Evolutionary conservation across 30 jellyfish, hydroid and myxozoan species (phyloP).

Genomic region (Pelagia noctiluca): DNA sequence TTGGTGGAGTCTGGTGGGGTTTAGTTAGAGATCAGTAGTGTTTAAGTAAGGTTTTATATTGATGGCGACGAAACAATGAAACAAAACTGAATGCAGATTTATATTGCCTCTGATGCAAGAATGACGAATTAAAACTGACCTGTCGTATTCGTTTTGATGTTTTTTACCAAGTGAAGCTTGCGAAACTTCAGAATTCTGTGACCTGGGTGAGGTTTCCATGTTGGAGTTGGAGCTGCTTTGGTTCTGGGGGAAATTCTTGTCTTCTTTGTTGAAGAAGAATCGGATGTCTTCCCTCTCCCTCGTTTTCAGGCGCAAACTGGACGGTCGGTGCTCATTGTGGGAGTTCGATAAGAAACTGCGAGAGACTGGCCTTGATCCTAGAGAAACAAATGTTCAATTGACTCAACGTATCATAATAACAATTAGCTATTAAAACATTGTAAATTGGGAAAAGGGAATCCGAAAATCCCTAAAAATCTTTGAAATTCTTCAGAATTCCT

Average conservation of each 20-base stretch:
- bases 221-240: background rate
- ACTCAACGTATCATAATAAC: too few relatives aligned
- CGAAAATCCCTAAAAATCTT: too few relatives aligned
- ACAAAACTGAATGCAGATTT: too few relatives aligned
- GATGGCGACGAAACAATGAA: too few relatives aligned
- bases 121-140: slow-evolving; percentile 11
- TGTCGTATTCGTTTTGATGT: slow-evolving; percentile 53
- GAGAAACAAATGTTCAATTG: too few relatives aligned
- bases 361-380: slow-evolving; percentile 45
- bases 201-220: slow-evolving; percentile 20
- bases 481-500: too few relatives aligned
- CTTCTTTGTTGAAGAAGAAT: slow-evolving; percentile 46
- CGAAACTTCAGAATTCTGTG: background rate
- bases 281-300: slow-evolving; percentile 66
- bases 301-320: slow-evolving; percentile 58
- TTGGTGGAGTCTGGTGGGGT: too few relatives aligned
- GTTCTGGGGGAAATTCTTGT: background rate
- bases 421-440: too few relatives aligned
- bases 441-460: too few relatives aligned
- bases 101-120: too few relatives aligned
- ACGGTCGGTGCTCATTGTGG: slow-evolving; percentile 38
- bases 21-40: too few relatives aligned
- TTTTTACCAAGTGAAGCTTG: slow-evolving; percentile 10
- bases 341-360: background rate
- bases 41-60: too few relatives aligned